These are phyloP conservation scores for Morone chrysops DNA, from an alignment of 2,113 vertebrate genomes.

Conservation along the genomic window DNA sequence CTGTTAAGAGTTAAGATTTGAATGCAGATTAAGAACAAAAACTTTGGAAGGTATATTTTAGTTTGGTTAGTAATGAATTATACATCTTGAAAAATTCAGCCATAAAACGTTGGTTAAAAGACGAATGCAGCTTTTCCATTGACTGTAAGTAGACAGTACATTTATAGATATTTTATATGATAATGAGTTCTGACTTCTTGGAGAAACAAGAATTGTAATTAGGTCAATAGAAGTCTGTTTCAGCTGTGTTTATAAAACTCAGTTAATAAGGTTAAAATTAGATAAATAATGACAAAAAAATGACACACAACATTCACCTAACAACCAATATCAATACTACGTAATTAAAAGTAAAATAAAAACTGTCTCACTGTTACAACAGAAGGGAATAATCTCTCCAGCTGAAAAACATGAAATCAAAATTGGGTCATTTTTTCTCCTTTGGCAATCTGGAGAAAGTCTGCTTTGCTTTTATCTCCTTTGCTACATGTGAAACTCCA, in stretches of 20 bases:
- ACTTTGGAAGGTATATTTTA: not conserved
- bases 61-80: not conserved
- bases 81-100: constrained; percentile 1
- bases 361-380: constrained; percentile 37
- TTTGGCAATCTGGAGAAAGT: constrained; percentile 64
- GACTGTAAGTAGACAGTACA: not conserved
- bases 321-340: constrained; percentile 31
- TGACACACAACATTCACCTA: constrained; percentile 22
- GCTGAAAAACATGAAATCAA: constrained; percentile 54
- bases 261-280: not conserved
- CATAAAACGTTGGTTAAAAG: not conserved
- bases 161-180: constrained; percentile 1
- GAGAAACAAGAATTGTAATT: constrained; percentile 15
- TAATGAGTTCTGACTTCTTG: not conserved
- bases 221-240: not conserved
- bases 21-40: constrained; percentile 22
- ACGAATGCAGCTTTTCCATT: not conserved
- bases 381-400: constrained; percentile 51
- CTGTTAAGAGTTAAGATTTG: not conserved
- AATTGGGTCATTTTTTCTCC: constrained; percentile 65
- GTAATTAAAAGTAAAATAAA: constrained; percentile 44
- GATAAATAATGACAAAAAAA: constrained; percentile 17
- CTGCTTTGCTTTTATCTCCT: constrained; percentile 58
- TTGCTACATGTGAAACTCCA: constrained; percentile 56
- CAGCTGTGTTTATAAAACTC: constrained; percentile 2